phyloP scores from a whole-genome alignment of 2,797 vertebrate genomes.

The Hypotaenidia philippensis region DNA sequence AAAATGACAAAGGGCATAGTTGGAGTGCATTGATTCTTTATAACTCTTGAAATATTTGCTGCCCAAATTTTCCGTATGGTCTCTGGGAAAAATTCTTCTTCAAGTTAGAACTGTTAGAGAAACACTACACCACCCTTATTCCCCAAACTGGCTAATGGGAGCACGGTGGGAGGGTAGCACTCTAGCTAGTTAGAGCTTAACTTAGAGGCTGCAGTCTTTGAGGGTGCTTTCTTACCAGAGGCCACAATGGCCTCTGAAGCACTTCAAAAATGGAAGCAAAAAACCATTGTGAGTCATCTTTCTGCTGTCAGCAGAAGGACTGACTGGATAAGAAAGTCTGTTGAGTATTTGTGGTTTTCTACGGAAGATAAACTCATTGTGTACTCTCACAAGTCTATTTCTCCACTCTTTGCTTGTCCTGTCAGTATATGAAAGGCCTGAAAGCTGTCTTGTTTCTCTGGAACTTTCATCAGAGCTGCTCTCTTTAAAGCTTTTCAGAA shows the following conservation, averaged over 20 bases:
- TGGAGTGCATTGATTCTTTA: background rate
- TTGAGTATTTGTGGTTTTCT: background rate
- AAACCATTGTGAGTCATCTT: background rate
- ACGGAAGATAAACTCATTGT: background rate
- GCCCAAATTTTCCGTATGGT: background rate
- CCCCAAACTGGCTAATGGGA: background rate
- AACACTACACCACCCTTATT: background rate
- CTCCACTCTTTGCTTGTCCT: background rate
- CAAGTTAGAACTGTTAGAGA: background rate
- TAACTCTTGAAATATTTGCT: background rate
- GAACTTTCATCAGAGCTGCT: background rate
- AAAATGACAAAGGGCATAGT: background rate
- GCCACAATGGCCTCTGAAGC: background rate
- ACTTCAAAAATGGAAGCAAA: background rate
- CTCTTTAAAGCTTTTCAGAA: conserved; percentile 9
- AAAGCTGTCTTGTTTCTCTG: conserved; percentile 13
- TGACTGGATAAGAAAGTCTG: background rate
- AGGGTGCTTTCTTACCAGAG: background rate
- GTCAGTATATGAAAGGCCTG: background rate
- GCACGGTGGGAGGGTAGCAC: background rate
- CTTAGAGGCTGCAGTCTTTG: background rate
- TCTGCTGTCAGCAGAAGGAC: background rate
- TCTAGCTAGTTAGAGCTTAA: background rate
- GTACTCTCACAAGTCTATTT: background rate
- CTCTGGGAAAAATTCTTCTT: background rate